Base-by-base conservation (phyloP, 2,797 vertebrate genomes). In the Hydrolagus colliei region DNA sequence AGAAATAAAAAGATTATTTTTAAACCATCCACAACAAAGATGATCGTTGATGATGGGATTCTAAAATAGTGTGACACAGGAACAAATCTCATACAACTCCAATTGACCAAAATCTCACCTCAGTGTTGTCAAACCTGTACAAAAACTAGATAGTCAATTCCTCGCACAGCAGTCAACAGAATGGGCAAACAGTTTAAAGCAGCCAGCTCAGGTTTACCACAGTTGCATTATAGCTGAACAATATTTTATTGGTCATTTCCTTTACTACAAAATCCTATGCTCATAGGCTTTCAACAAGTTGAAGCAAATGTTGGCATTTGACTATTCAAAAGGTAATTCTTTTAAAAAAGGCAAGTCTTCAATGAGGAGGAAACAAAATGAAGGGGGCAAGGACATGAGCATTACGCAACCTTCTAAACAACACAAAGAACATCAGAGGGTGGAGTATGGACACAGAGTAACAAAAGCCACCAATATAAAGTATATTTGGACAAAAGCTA, bases 401-500 rank as follows among this genome's bases (percentile, higher is more conserved):
- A 68, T 71, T 84, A 68, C 32, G 79, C 79, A 84, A 84, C 71
- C 79, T 71, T 84, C 79, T 68, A 71, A 67, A 67, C 65, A 84
- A 18, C 27, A 68, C 79, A 52, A 52, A 52, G 41, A 52, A 52
- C 41, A 52, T 52, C 41, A 52, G 41, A 84, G 22, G 67, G 65
- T 84, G 32, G 32, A 68, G 41, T 18, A 35, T 68, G 32, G 32
- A 84, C 63, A 71, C 71, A 63, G 10, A 84, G n/a, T 41, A 84
- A 71, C 71, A 32, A 84, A 68, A 20, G 71, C 32, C 71, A 84
- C 65, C 63, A 0, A 71, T 84, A 84, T 14, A 84, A 84, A 84
- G 79, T 84, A 84, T 84, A 84, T 84, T 84, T 84, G 79, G 79
- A 84, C 79, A 84, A 84, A 84, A 84, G 79, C 79, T 84, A 71